Percentiles rank a stretch among this genome's conserved stretches.
Conservation (phyloP, 2,888 invertebrate species). For the Flexamia atlantica region DNA sequence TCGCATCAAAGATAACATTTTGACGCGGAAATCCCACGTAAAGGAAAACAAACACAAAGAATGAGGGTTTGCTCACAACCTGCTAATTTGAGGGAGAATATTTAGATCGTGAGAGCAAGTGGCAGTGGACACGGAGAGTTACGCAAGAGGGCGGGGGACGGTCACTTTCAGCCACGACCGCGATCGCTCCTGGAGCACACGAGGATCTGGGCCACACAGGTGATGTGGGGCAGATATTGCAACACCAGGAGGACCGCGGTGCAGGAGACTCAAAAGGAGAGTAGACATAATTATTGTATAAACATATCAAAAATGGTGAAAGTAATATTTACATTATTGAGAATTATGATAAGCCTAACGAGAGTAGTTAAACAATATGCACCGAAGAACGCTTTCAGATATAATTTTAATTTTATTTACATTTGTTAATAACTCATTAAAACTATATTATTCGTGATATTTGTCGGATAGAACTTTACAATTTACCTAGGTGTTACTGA, state of each 20-base stretch:
- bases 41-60: background rate
- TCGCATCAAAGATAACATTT: background rate
- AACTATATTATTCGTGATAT: too few species aligned
- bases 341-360: too few species aligned
- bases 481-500: too few species aligned
- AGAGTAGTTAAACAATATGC: too few species aligned
- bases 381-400: too few species aligned
- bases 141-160: constrained; percentile 14
- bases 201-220: background rate
- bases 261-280: too few species aligned
- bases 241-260: background rate
- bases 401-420: too few species aligned
- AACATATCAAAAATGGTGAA: too few species aligned
- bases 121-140: constrained; percentile 24
- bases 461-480: too few species aligned
- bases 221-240: background rate
- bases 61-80: background rate
- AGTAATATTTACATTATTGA: too few species aligned
- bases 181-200: constrained; percentile 25
- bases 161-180: constrained; percentile 6
- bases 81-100: background rate
- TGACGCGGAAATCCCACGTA: background rate
- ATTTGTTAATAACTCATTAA: too few species aligned
- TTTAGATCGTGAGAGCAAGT: constrained; percentile 16
- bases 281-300: too few species aligned